Percentiles rank a stretch among this genome's conserved stretches.
Conservation (phyloP, 2,797 vertebrate species). For the Gadopsis bispinosus region DNA sequence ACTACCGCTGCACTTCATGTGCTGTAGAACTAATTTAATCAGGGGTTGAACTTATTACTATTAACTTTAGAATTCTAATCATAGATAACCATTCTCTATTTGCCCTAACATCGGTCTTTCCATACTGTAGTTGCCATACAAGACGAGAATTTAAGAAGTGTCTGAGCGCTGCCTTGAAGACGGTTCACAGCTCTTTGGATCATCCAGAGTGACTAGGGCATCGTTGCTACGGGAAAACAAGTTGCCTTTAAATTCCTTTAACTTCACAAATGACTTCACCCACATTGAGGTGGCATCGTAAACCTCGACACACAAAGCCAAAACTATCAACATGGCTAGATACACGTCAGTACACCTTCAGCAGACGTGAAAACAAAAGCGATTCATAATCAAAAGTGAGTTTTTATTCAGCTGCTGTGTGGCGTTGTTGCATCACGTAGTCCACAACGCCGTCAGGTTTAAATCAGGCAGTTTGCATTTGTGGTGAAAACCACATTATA, state of each 20-base stretch:
- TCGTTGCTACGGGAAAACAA: no score
- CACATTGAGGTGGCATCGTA: background rate
- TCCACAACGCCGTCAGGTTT: background rate
- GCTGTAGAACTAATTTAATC: background rate
- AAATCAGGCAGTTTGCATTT: slow-evolving; percentile 22
- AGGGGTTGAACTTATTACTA: background rate
- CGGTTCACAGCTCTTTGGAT: background rate
- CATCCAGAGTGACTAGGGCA: background rate
- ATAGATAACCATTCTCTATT: no score
- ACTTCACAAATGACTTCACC: background rate
- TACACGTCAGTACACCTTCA: background rate
- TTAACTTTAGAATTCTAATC: no score
- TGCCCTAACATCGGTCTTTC: background rate
- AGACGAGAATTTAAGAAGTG: background rate
- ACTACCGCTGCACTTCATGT: background rate
- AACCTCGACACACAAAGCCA: background rate
- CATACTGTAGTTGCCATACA: background rate
- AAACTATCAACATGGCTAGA: background rate
- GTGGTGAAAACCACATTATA: slow-evolving; percentile 20
- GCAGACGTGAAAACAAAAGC: slow-evolving; percentile 18
- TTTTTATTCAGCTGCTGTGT: background rate
- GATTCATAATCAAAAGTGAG: slow-evolving; percentile 22
- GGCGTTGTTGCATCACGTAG: background rate
- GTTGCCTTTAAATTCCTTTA: background rate
- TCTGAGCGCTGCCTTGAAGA: background rate